Base-by-base conservation (phyloP, 2,888 invertebrate species). In the Oegoconia quadripuncta region DNA sequence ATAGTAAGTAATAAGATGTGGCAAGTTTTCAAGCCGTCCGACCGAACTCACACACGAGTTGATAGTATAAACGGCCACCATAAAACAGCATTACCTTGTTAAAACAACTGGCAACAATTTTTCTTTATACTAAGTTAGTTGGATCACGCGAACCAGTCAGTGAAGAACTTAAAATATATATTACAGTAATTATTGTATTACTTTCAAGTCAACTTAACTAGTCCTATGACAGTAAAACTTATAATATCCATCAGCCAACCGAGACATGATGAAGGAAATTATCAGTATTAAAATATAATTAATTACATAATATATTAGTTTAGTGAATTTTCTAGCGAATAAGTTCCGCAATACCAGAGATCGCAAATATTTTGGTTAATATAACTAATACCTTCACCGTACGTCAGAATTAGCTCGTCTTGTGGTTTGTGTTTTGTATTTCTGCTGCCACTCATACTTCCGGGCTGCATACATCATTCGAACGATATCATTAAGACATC, bases 401-500 rank as follows among this genome's bases (percentile, higher is more conserved):
- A 23, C 5, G 23, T 23, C n/a, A 8, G 30, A 30, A 30, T 30
- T 17, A 14, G 16, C 3, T 5, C 14, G 20, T 32, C 15, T 23
- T n/a, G n/a, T n/a, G n/a, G 25, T 34, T 17, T 6, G 18, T 30
- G 50, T 54, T n/a, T 50, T 55, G 59, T 64, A 60, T 59, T 50
- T 46, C 46, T 20, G 50, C 48, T 61, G 64, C 60, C 62, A 69
- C 59, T 59, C 51, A 46, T 48, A 57, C 66, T 81, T 83, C 83
- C 83, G 77, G 66, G 45, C 48, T 59, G 64, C 77, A 79, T 83
- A 74, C 74, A 81, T 82, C 80, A 81, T 61, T 64, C 64, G 57
- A 59, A 55, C 73, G 55, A 71, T 77, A 69, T 69, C 74, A 84
- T 84, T 82, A 83, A 81, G 82, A 81, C 74, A 82, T 84, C 78